Evolutionary conservation across 2,113 vertebrate species (phyloP), one percentile per base, ranked within the genome.

Genomic region (Myanophis thanlyinensis): DNA sequence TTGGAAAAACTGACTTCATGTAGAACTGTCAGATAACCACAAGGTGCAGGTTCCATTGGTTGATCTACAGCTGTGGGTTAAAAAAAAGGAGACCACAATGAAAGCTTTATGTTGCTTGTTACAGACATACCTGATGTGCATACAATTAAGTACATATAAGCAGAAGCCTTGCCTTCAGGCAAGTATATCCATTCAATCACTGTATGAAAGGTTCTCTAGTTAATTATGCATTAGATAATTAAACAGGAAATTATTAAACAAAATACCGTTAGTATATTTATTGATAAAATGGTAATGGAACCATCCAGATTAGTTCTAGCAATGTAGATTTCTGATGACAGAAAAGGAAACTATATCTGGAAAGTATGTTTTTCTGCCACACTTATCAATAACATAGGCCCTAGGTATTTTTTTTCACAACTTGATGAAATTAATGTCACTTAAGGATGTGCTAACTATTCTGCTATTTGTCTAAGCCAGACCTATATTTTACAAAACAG

Each of bases 21-120:
- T 92, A 85, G 35, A 67, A 2, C 48, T 46, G 0, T 0, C 0
- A 0, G 94, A 88, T 88, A 87, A 49, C 15, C 13, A 10, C 52
- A 89, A 49, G 80, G 49, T 9, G 35, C 46, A 86, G 8, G 56
- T 80, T 90, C 92, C 0, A 0, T 0, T 87, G 92, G 73, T 80
- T 80, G 73, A 89, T 85, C 92, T 8, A 7, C 48, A 51, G 7
- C 0, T 1, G 0, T 0, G 0, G 0, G 0, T 73, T 90, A 59
- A 92, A 23, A 80, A 22, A 0, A 30, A 15, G 6, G 3, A 0
- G 0, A 0, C 13, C 23, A 15, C 7, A 53, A 52, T 30, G 1
- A n/a, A 12, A 1, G 85, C 86, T 25, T 54, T 53, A n/a, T 62
- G 92, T 91, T 91, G 49, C 15, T 52, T 47, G 52, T 89, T 18